Conservation (phyloP, 2,797 vertebrate species). For the Brachyrhaphis roseni region DNA sequence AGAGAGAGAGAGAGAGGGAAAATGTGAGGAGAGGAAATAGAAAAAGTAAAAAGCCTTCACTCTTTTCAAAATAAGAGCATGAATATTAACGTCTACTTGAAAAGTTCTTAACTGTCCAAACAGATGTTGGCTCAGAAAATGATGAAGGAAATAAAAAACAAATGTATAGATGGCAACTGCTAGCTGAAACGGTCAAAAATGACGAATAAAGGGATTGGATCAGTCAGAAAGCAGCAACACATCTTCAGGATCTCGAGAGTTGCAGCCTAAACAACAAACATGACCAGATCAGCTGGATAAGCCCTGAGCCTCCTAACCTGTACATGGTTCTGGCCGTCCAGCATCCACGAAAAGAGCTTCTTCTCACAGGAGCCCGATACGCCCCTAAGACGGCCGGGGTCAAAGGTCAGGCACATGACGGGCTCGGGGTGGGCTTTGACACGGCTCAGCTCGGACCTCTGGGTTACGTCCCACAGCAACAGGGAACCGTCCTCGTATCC, state of each 20-base stretch:
- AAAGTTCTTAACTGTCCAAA: no score
- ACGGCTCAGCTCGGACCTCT: constrained; percentile 81
- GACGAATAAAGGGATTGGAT: not conserved
- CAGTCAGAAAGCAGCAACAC: not conserved
- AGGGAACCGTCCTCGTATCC: constrained; percentile 96
- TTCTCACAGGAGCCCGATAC: constrained; percentile 93
- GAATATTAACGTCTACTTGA: no score
- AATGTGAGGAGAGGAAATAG: no score
- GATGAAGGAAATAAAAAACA: no score
- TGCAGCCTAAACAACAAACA: not conserved
- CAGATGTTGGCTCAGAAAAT: no score
- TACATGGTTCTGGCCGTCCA: constrained; percentile 88
- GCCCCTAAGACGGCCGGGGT: constrained; percentile 84
- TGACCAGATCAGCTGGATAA: not conserved
- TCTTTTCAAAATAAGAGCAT: no score
- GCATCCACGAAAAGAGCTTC: constrained; percentile 87
- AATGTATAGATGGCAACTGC: not conserved
- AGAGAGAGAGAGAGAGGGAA: no score
- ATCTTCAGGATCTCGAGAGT: not conserved
- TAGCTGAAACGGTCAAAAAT: not conserved
- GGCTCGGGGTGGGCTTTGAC: constrained; percentile 88
- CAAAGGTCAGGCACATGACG: constrained; percentile 94
- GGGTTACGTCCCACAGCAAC: constrained; percentile 90
- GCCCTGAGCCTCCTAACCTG: constrained; percentile 85
- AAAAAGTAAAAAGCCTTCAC: no score